These are phyloP conservation scores for Sycobia sp. DNA, from an alignment of 1,140 invertebrate genomes.

Conservation along the genomic window DNA sequence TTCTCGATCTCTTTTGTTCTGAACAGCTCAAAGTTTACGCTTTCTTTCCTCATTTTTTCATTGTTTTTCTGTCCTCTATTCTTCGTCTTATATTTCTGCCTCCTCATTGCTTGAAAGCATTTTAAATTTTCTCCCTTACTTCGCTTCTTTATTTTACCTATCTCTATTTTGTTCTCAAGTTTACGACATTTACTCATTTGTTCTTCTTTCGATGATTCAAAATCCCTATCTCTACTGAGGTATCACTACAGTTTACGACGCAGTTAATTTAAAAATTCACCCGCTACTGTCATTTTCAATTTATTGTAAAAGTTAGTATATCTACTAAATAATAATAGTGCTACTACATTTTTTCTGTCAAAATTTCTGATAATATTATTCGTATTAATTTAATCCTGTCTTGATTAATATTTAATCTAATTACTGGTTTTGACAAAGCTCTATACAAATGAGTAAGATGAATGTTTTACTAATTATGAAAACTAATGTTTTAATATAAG, in stretches of 20 bases:
- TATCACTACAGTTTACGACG: background rate
- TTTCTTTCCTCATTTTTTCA: slow-evolving; percentile 14
- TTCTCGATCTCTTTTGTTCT: slow-evolving; percentile 16
- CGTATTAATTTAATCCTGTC: too few species aligned
- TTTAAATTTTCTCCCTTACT: slow-evolving; percentile 17
- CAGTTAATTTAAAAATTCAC: too few species aligned
- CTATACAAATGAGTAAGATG: too few species aligned
- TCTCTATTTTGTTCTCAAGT: slow-evolving; percentile 6
- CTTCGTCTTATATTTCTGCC: slow-evolving; percentile 12
- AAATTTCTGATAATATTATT: too few species aligned
- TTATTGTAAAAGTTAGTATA: too few species aligned
- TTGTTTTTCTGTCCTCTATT: slow-evolving; percentile 31
- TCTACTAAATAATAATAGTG: too few species aligned
- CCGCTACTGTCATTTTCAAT: too few species aligned
- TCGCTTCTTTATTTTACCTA: slow-evolving; percentile 19
- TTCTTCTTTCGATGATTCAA: slow-evolving; percentile 18
- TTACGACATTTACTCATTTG: slow-evolving; percentile 3
- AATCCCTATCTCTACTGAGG: slow-evolving; percentile 28
- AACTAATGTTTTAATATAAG: too few species aligned
- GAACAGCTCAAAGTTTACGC: slow-evolving; percentile 28
- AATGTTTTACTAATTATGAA: too few species aligned
- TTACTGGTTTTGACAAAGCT: too few species aligned
- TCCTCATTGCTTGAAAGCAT: slow-evolving; percentile 25
- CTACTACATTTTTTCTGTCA: too few species aligned
- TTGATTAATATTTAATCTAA: too few species aligned